These are phyloP conservation scores for Onychomys arenicola DNA, from an alignment of 2,797 vertebrate genomes.

Conservation along the genomic window DNA sequence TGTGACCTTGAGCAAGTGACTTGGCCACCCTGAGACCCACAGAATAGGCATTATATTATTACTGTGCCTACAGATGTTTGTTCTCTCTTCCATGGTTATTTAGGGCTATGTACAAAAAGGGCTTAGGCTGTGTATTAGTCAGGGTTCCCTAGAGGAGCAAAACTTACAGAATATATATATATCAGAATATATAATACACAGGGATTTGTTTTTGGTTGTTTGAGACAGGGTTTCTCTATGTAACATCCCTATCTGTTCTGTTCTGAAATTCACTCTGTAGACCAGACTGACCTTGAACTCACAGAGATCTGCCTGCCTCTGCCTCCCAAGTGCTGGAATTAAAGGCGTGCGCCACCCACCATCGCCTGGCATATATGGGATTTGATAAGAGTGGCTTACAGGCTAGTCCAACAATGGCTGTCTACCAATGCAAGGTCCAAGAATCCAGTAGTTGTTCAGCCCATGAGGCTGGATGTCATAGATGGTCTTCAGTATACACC, in stretches of 20 bases:
- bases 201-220: too few relatives aligned
- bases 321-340: too few relatives aligned
- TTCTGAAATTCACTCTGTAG: too few relatives aligned
- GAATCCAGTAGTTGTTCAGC: neutral
- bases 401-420: neutral
- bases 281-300: too few relatives aligned
- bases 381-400: neutral
- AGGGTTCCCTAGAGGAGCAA: neutral
- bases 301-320: too few relatives aligned
- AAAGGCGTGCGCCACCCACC: too few relatives aligned
- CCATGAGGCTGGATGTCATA: neutral
- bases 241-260: too few relatives aligned
- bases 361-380: neutral
- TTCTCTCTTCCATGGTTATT: too few relatives aligned
- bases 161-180: neutral
- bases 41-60: neutral
- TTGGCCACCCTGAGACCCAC: neutral
- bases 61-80: rapidly evolving
- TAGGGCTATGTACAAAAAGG: neutral
- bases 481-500: neutral
- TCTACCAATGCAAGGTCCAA: neutral
- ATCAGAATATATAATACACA: too few relatives aligned
- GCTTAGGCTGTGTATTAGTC: neutral
- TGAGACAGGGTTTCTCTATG: too few relatives aligned
- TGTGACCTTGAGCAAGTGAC: too few relatives aligned